Evolutionary conservation across 2,797 vertebrate species (phyloP), one percentile per base, ranked within the genome.

Genomic region (Podargus strigoides): DNA sequence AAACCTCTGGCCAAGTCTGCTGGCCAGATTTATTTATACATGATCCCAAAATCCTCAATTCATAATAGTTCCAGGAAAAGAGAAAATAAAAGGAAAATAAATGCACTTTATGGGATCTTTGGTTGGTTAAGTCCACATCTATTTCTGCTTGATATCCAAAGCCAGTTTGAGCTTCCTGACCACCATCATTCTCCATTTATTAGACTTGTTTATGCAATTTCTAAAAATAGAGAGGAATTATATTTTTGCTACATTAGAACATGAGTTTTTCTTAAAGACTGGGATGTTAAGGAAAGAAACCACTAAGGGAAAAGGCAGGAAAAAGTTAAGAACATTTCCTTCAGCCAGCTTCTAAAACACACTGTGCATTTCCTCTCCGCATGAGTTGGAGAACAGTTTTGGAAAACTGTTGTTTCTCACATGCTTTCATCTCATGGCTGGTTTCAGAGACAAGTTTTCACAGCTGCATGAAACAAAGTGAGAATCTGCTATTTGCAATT

Each of bases 1-100:
- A 91, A 87, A 91, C n/a, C 23, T 73, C 76, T 81, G 41, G 56
- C 91, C 93, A 92, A 92, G 78, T 70, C 37, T 49, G 37, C 72
- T 85, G 62, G 93, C 90, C 85, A 93, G 83, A 73, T 95, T 93
- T 96, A 95, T 96, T 95, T 95, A 89, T 95, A 95, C 46, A 82
- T 44, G 88, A 86, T 95, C 90, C 87, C 87, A 60, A 95, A 94
- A 96, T 93, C 87, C 88, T 93, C 84, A 95, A 90, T 62, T 74
- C 18, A 3, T 93, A 85, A 83, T 84, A 94, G 91, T 96, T 97
- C 95, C 95, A 96, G 81, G 93, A 96, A 97, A 94, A 83, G 39
- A 84, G 62, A 89, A 87, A 90, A n/a, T n/a, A n/a, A 94, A 90
- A 77, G 24, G 55, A 58, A 92, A 86, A 95, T 60, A 91, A 94